Percentiles rank a stretch among this genome's conserved stretches.
These are phyloP conservation scores for Aythya baeri DNA, from an alignment of 2,113 vertebrate species.

Conservation along the genomic window DNA sequence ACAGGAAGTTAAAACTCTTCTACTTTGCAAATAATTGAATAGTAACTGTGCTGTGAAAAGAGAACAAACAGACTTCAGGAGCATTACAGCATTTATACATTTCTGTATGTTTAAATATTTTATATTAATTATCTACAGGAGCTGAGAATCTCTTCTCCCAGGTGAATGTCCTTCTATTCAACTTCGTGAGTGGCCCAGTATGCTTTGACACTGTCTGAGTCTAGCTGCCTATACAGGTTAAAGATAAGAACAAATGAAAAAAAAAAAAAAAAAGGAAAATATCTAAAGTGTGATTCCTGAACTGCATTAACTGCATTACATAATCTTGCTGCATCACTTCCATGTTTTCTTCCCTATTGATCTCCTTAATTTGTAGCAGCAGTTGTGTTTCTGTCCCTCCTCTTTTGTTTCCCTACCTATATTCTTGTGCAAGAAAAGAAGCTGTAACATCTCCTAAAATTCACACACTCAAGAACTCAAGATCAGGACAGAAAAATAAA, in stretches of 20 bases:
- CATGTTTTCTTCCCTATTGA: neutral
- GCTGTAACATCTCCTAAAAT: neutral
- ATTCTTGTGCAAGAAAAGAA: neutral
- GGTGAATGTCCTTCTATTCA: neutral
- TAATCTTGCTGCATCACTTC: neutral
- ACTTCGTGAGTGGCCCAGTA: neutral
- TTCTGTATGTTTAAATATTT: constrained; percentile 10
- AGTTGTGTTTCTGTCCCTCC: neutral
- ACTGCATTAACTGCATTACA: neutral
- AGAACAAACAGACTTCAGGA: neutral
- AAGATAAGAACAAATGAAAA: neutral
- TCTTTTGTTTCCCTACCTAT: neutral
- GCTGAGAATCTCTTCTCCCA: neutral
- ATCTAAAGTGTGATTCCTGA: neutral
- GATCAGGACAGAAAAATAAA: neutral
- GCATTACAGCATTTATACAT: neutral
- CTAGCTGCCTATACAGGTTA: neutral
- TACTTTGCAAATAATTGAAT: neutral
- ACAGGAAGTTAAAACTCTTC: neutral
- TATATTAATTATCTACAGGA: neutral
- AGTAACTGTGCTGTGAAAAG: neutral
- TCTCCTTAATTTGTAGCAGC: neutral
- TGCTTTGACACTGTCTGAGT: neutral
- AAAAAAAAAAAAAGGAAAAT: neutral
- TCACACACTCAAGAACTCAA: neutral